Conservation (phyloP, 2,797 vertebrate species). For the Thaleichthys pacificus region DNA sequence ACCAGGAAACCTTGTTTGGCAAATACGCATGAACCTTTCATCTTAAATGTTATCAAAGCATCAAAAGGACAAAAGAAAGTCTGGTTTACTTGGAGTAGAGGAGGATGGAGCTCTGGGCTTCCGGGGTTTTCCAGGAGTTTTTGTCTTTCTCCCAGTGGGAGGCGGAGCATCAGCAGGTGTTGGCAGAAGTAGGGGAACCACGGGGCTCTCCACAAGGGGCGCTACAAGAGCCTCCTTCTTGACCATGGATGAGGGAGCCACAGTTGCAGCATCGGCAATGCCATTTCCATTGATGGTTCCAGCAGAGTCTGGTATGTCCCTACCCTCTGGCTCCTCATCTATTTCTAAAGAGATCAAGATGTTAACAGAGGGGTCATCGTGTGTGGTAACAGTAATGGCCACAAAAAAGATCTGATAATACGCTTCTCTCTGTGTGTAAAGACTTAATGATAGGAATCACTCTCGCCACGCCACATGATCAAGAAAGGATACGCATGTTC, state of each 20-base stretch:
- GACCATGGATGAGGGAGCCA: conserved; percentile 58
- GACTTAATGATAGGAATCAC: too few species aligned
- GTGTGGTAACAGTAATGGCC: too few species aligned
- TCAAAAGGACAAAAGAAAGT: conserved; percentile 3
- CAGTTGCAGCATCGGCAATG: conserved; percentile 31
- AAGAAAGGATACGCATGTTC: too few species aligned
- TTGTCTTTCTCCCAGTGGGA: conserved; percentile 35
- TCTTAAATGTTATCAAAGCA: background rate
- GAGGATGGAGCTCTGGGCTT: conserved; percentile 69
- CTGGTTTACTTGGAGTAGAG: conserved; percentile 52
- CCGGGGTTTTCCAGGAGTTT: conserved; percentile 65
- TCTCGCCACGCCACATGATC: too few species aligned
- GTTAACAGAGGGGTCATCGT: background rate
- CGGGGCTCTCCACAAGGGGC: conserved; percentile 55
- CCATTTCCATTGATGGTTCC: conserved; percentile 45
- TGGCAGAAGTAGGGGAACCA: conserved; percentile 59
- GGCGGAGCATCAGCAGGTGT: conserved; percentile 40
- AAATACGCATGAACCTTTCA: background rate
- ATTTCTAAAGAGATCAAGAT: conserved; percentile 43
- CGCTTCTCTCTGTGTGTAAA: too few species aligned
- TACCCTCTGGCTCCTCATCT: conserved; percentile 70
- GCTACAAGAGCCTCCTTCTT: conserved; percentile 61
- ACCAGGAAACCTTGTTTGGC: background rate
- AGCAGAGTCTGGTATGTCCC: conserved; percentile 73
- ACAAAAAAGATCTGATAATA: too few species aligned